Conservation (phyloP, 2,888 invertebrate genomes). For the Sabatieria punctata region DNA sequence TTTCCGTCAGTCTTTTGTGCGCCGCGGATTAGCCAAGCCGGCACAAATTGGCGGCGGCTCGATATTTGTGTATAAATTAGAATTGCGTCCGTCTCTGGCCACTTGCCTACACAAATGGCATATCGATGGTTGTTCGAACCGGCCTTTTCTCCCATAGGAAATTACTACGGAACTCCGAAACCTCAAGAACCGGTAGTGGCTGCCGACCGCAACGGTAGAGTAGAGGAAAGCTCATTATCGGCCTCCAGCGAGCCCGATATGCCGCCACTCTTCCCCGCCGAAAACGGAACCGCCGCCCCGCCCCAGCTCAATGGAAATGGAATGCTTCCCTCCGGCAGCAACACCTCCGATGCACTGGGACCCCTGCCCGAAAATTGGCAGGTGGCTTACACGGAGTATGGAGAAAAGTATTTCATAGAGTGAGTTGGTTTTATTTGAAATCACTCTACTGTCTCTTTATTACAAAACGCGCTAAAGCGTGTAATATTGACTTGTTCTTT, state of each 20-base stretch:
- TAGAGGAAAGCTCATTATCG: not conserved
- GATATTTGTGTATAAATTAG: too few species aligned
- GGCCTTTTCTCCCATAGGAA: conserved; percentile 33
- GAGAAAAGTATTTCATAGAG: conserved; percentile 95
- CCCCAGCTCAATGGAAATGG: conserved; percentile 13
- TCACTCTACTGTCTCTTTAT: not conserved
- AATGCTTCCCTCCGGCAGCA: not conserved
- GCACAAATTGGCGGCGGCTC: too few species aligned
- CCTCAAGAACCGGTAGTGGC: conserved; percentile 23
- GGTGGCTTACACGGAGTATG: conserved; percentile 85
- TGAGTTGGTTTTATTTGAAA: conserved; percentile 42
- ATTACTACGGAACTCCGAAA: conserved; percentile 46
- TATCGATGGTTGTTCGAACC: not conserved
- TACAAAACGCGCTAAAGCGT: not conserved
- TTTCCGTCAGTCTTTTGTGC: too few species aligned
- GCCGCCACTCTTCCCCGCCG: conserved; percentile 2
- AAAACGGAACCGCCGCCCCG: not conserved
- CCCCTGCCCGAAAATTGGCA: conserved; percentile 92
- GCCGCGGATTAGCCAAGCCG: too few species aligned
- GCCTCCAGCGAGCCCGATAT: not conserved
- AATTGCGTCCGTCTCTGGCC: too few species aligned
- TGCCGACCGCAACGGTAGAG: not conserved
- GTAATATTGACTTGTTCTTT: not conserved
- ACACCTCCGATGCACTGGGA: conserved; percentile 42
- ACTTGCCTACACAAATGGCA: too few species aligned